These are phyloP conservation scores for Athalia rosae DNA, from an alignment of 2,888 invertebrate genomes.

Conservation along the genomic window DNA sequence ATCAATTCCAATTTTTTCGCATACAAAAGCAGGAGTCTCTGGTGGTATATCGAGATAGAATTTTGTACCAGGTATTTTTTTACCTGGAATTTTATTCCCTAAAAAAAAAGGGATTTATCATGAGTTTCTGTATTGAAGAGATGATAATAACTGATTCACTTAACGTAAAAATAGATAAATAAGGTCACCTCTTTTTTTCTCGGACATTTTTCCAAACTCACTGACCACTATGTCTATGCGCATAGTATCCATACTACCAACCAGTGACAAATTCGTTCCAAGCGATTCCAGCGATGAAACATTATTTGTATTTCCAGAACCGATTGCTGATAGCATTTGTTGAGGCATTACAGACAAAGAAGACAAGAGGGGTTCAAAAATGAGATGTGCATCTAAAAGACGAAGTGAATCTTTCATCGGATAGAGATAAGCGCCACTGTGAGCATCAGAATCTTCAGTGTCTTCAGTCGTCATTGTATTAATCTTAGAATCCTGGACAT, in stretches of 20 bases:
- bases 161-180: slow-evolving; percentile 54
- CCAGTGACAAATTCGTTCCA: slow-evolving; percentile 89
- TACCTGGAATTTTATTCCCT: slow-evolving; percentile 70
- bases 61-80: slow-evolving; percentile 66
- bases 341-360: slow-evolving; percentile 94
- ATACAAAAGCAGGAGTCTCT: slow-evolving; percentile 92
- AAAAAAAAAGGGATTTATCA: slow-evolving; percentile 50
- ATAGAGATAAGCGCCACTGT: slow-evolving; percentile 80
- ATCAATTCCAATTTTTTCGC: slow-evolving; percentile 92
- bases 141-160: too few species aligned
- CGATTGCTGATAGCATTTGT: slow-evolving; percentile 80
- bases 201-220: slow-evolving; percentile 83
- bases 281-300: slow-evolving; percentile 88
- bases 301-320: slow-evolving; percentile 76
- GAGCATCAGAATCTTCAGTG: slow-evolving; percentile 70
- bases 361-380: slow-evolving; percentile 93
- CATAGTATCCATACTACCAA: slow-evolving; percentile 90
- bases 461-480: slow-evolving; percentile 73
- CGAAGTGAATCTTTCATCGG: slow-evolving; percentile 89
- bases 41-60: slow-evolving; percentile 79
- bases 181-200: slow-evolving; percentile 76
- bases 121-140: neutral
- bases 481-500: slow-evolving; percentile 71
- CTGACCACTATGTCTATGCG: slow-evolving; percentile 96
- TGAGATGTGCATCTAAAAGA: slow-evolving; percentile 93